Evolutionary conservation across 2,797 vertebrate species (phyloP).

Genomic region (Okamejei kenojei): DNA sequence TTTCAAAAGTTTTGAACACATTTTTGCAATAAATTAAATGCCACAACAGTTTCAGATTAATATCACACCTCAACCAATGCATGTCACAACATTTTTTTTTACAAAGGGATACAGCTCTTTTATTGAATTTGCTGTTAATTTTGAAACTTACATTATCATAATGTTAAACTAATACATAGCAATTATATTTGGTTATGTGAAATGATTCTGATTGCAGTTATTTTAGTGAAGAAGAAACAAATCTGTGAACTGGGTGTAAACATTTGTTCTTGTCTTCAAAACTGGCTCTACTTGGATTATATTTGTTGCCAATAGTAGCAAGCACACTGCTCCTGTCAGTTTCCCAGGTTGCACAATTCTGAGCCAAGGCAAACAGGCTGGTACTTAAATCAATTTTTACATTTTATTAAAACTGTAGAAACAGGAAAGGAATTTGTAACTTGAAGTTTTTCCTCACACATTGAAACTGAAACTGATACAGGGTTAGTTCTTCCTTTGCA

Average conservation of each 20-base stretch:
- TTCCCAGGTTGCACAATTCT: neutral
- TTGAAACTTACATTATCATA: neutral
- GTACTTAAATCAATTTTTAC: neutral
- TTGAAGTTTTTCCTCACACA: neutral
- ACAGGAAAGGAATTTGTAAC: neutral
- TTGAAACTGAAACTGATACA: neutral
- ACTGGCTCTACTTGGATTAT: neutral
- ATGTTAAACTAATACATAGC: neutral
- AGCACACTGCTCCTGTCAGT: no score
- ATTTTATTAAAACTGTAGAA: neutral
- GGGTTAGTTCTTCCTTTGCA: neutral
- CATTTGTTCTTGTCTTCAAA: neutral
- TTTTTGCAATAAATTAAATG: neutral
- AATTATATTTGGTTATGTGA: neutral
- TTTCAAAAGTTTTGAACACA: neutral
- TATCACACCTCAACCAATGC: conserved; percentile 28
- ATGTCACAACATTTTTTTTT: neutral
- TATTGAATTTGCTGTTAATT: conserved; percentile 5
- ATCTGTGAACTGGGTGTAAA: neutral
- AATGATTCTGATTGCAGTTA: neutral
- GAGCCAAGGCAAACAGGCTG: neutral
- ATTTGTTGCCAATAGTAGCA: neutral
- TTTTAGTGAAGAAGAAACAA: neutral
- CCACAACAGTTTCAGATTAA: conserved; percentile 33
- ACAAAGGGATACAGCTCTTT: neutral